These are phyloP conservation scores for Gracilinanus agilis DNA, from an alignment of 2,113 vertebrate genomes.

Conservation along the genomic window DNA sequence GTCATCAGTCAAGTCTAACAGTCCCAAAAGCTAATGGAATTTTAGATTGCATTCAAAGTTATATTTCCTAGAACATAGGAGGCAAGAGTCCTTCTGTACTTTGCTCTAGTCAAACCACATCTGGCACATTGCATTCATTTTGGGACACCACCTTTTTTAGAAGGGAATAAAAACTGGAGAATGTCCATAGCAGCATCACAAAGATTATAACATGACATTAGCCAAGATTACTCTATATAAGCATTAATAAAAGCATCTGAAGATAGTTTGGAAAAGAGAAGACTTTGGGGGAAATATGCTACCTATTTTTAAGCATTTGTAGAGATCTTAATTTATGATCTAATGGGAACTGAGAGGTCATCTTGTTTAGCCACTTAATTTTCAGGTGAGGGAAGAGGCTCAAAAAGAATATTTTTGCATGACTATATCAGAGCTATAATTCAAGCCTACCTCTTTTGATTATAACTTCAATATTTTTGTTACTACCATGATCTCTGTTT, in stretches of 20 bases:
- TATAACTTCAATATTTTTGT: neutral
- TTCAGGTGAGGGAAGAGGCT: neutral
- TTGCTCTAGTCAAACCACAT: neutral
- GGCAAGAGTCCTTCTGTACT: neutral
- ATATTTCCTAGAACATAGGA: neutral
- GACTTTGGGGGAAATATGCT: neutral
- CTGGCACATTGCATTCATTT: neutral
- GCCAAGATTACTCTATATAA: neutral
- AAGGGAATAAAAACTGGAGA: neutral
- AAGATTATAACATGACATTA: neutral
- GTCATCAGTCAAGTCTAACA: neutral
- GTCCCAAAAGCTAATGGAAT: neutral
- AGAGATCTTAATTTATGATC: neutral
- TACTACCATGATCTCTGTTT: neutral
- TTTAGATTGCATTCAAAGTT: neutral
- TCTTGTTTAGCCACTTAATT: neutral
- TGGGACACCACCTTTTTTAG: neutral
- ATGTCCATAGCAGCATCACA: neutral
- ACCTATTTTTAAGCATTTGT: neutral
- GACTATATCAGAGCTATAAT: neutral
- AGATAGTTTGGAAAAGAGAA: neutral
- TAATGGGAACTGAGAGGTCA: neutral
- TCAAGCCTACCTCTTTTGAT: neutral
- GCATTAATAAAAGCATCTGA: neutral
- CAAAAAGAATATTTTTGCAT: neutral